Conservation (phyloP, 2,797 vertebrate genomes). For the Poeciliopsis infans region DNA sequence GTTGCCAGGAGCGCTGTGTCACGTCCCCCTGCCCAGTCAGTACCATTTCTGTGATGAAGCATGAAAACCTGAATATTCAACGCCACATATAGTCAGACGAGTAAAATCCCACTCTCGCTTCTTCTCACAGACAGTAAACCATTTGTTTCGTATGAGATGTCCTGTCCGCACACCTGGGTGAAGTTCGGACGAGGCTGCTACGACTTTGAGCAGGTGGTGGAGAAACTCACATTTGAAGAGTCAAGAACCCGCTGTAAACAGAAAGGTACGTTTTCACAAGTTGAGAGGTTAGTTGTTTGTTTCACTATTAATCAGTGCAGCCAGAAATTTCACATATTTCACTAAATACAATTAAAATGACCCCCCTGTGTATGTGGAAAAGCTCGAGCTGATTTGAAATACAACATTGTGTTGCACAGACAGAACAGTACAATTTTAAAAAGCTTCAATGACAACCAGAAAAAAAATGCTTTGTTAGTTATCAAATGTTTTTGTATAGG, state of each 20-base stretch:
- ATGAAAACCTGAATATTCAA: not conserved
- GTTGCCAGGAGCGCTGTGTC: conserved; percentile 89
- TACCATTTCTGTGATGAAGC: conserved; percentile 29
- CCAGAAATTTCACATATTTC: too few relatives aligned
- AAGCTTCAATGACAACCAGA: not conserved
- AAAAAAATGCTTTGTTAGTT: not conserved
- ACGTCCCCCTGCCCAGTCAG: conserved; percentile 83
- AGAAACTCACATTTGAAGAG: conserved; percentile 84
- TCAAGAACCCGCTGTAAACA: conserved; percentile 88
- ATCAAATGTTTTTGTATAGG: not conserved
- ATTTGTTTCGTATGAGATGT: conserved; percentile 67
- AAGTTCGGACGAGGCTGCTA: conserved; percentile 91
- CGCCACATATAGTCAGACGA: not conserved
- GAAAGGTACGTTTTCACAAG: conserved; percentile 78
- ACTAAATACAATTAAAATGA: not conserved
- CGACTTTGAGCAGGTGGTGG: conserved; percentile 87
- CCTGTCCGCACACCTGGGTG: conserved; percentile 89
- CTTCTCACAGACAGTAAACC: conserved; percentile 81
- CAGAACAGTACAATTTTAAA: not conserved
- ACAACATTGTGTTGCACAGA: not conserved
- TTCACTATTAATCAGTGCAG: not conserved
- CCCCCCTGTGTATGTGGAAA: not conserved
- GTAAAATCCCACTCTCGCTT: conserved; percentile 15
- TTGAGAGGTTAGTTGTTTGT: not conserved
- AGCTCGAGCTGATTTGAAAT: not conserved